phyloP scores from a whole-genome alignment of 2,888 invertebrate genomes.

The Lithophane socia region DNA sequence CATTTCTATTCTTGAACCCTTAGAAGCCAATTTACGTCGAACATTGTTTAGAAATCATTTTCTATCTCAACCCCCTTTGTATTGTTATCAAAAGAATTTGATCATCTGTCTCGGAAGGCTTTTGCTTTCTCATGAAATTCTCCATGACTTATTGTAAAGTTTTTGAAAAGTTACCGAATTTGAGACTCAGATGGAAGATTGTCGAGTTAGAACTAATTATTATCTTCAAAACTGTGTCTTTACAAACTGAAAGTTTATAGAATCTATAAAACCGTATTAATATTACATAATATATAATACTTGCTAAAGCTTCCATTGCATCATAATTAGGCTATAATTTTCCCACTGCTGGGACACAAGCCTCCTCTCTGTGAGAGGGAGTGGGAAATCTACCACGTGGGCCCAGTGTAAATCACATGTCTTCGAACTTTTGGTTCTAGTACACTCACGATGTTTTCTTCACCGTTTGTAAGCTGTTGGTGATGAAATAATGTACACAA shows the following conservation, averaged over 20 bases:
- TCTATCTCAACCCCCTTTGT: slow-evolving; percentile 68
- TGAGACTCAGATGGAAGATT: slow-evolving; percentile 27
- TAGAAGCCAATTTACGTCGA: slow-evolving; percentile 65
- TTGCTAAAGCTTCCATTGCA: background rate
- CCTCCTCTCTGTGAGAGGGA: too few species aligned
- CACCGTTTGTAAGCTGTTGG: too few species aligned
- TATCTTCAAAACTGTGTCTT: slow-evolving; percentile 19
- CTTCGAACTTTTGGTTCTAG: too few species aligned
- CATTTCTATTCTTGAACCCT: slow-evolving; percentile 62
- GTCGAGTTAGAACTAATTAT: slow-evolving; percentile 31
- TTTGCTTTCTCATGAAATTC: slow-evolving; percentile 63
- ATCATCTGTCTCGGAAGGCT: slow-evolving; percentile 70
- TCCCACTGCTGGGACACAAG: too few species aligned
- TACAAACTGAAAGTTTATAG: slow-evolving; percentile 7
- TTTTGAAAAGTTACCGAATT: slow-evolving; percentile 49
- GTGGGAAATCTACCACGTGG: too few species aligned
- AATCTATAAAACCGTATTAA: background rate
- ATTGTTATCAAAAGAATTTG: slow-evolving; percentile 76
- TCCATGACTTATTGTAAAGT: slow-evolving; percentile 53
- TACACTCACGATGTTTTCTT: too few species aligned
- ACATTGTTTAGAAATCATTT: slow-evolving; percentile 66
- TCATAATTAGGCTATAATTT: too few species aligned
- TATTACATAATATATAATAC: background rate
- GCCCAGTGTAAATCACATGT: too few species aligned
- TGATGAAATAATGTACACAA: too few species aligned